Base-by-base conservation (phyloP, 2,113 vertebrate species). In the Seriola quinqueradiata region DNA sequence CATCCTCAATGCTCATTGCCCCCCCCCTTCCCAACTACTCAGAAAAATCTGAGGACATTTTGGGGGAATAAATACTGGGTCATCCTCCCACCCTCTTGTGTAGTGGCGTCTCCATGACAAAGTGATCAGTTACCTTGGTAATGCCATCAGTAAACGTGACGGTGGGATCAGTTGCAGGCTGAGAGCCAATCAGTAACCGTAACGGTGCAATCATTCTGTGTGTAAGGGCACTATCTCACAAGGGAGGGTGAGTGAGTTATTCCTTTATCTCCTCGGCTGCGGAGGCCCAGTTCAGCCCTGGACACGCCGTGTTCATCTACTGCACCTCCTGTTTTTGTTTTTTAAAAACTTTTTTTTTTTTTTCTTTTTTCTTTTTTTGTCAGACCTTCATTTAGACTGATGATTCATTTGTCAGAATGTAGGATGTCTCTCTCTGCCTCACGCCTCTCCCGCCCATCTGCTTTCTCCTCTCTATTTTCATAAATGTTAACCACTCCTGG, bases 401-500 rank as follows among this genome's bases (percentile, higher is more conserved):
- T 90, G 89, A 91, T 89, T 94, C 77, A 91, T 86, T 79, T 90
- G 83, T 87, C 83, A 87, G 63, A 79, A 88, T 82, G 64, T 70
- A 73, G 75, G 77, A 74, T 52, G 38, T 89, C 42, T 85, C 77
- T 81, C 65, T 77, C 38, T 61, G 50, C 77, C 82, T 60, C 60
- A 66, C 54, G 63, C 63, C 80, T 86, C 77, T 82, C 65, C 59
- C 77, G 61, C 82, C 80, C 72, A 74, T 85, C 72, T 81, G 75
- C 67, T 81, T 79, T 65, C 48, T 42, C 60, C 42, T 75, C 61
- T 69, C 74, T 71, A 38, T 74, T 82, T 86, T 72, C 76, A 59
- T 72, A 79, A 92, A 92, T 90, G 91, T 93, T 90, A 92, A 88
- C 85, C 88, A 84, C 88, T 90, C 71, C 50, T 90, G 82, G 88